A percentile compares a stretch with the other conserved stretches of the same genome.
phyloP scores from a whole-genome alignment of 2,113 vertebrate genomes.

The Entomyzon cyanotis region DNA sequence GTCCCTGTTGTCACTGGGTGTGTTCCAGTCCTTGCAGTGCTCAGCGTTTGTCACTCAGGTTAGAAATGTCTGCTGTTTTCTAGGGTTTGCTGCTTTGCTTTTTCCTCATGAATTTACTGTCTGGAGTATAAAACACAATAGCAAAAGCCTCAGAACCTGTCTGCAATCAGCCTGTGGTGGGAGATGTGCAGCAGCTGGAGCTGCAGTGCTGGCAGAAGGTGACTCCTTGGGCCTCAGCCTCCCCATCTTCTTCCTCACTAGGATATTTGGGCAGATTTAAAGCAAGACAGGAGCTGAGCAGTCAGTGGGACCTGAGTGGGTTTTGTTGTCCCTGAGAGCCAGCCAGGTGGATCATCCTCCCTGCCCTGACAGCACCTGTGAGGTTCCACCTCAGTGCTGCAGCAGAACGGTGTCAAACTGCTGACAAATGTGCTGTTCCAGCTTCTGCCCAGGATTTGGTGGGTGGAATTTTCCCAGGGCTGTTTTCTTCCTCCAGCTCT shows the following conservation, averaged over 20 bases:
- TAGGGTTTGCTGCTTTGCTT: background rate
- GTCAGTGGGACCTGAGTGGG: accelerated
- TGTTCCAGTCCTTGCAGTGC: accelerated
- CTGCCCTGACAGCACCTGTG: accelerated
- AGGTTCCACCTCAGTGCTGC: background rate
- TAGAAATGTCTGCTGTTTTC: background rate
- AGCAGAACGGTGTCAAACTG: background rate
- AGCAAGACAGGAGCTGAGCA: accelerated
- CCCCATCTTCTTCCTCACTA: background rate
- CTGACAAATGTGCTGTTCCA: background rate
- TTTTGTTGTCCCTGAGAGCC: accelerated
- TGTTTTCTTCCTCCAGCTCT: background rate
- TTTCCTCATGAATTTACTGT: background rate
- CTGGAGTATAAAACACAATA: background rate
- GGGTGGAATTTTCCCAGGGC: no score
- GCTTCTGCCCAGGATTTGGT: background rate
- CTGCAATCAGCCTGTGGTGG: background rate
- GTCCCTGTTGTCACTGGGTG: background rate
- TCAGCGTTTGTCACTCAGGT: accelerated
- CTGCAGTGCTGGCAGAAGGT: background rate
- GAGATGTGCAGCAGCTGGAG: background rate
- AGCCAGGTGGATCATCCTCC: background rate
- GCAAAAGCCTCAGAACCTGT: background rate
- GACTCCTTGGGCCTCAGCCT: background rate
- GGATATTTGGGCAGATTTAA: background rate